Evolutionary conservation across 2,797 vertebrate species (phyloP).

Genomic region (Dryobates pubescens): DNA sequence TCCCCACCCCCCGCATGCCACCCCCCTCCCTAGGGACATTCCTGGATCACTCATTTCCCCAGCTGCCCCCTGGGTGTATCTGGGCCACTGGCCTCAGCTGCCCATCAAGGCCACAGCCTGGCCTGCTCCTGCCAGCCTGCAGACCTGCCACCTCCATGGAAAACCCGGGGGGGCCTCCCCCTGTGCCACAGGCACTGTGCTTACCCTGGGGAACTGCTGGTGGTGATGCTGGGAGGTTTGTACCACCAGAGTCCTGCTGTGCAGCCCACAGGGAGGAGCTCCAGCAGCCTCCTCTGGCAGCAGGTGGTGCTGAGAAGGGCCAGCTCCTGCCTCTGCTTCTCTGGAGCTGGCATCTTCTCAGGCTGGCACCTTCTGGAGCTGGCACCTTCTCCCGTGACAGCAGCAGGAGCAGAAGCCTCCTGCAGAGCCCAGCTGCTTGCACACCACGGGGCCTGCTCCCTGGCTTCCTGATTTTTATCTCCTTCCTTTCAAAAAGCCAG

Average conservation of each 20-base stretch:
- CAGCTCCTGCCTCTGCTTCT: background rate
- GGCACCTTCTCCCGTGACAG: background rate
- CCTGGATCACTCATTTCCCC: fast-evolving
- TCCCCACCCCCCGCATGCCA: fast-evolving
- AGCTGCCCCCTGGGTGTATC: too few species aligned
- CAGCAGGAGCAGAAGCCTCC: background rate
- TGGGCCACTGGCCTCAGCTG: fast-evolving
- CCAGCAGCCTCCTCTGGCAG: background rate
- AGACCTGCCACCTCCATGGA: fast-evolving
- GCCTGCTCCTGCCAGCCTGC: background rate
- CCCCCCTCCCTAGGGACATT: too few species aligned
- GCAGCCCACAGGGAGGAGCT: background rate
- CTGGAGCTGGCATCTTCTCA: background rate
- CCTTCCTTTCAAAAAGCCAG: background rate
- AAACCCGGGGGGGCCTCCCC: background rate
- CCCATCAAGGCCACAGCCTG: fast-evolving
- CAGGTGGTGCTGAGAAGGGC: background rate
- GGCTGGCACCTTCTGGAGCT: too few species aligned
- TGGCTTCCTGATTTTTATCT: background rate
- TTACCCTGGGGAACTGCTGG: background rate
- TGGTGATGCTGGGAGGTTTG: background rate
- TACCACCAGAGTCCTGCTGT: background rate
- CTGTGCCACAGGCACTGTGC: fast-evolving
- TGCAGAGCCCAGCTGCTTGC: background rate
- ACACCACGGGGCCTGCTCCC: background rate